Percentiles rank a stretch among this genome's conserved stretches.
phyloP scores from a whole-genome alignment of 1,140 invertebrate species.

The Vollenhovia emeryi region DNA sequence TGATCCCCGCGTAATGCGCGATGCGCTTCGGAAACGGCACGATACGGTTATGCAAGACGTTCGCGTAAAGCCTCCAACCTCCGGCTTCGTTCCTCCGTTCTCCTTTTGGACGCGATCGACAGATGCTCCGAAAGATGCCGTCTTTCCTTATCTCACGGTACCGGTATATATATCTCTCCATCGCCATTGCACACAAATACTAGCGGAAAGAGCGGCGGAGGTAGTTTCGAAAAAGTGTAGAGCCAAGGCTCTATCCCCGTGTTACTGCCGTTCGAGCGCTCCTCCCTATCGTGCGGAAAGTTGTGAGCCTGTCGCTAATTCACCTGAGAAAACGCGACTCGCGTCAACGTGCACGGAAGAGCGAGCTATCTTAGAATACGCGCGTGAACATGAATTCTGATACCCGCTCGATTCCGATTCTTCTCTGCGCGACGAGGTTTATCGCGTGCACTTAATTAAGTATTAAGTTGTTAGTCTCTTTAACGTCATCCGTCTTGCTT shows the following conservation, averaged over 20 bases:
- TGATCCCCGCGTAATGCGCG: constrained; percentile 27
- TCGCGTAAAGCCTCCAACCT: constrained; percentile 51
- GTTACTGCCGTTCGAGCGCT: constrained; percentile 32
- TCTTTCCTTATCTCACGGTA: constrained; percentile 5
- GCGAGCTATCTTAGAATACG: constrained; percentile 15
- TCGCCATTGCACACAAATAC: neutral
- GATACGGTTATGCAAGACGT: constrained; percentile 57
- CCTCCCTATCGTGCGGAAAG: neutral
- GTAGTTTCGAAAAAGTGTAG: neutral
- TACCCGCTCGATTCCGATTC: constrained; percentile 28
- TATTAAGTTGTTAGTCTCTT: neutral
- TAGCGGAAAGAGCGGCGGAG: constrained; percentile 22
- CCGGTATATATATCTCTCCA: constrained; percentile 19
- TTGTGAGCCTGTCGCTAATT: neutral
- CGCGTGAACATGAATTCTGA: constrained; percentile 1
- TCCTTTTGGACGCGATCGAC: constrained; percentile 57
- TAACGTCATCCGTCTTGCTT: neutral
- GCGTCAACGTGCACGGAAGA: neutral
- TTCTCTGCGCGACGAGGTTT: neutral
- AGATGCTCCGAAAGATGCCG: constrained; percentile 46
- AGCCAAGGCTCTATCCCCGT: constrained; percentile 13
- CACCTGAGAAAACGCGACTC: neutral
- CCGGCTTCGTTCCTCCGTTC: constrained; percentile 44
- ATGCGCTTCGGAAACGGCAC: constrained; percentile 34
- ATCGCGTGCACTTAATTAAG: neutral